Evolutionary conservation across 2,113 vertebrate genomes (phyloP), one percentile per base, ranked within the genome.

Genomic region (Eclectus roratus): DNA sequence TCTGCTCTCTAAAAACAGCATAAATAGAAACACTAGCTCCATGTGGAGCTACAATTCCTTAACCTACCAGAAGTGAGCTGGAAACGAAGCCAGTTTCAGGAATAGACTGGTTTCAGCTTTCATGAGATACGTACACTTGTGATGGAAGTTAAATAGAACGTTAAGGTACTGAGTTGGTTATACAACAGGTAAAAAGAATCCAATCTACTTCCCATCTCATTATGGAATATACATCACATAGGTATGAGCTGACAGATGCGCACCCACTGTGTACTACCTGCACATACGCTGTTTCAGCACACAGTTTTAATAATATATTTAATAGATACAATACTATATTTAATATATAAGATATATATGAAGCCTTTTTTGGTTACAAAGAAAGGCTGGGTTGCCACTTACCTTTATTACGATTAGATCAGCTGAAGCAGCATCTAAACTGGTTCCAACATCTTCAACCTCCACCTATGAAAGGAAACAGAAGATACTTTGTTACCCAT

Each of bases 391-490:
- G 76, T 66, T 60, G 80, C 28, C 35, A 86, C 72, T 97, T 96
- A 98, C 98, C 94, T 97, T 93, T 77, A 95, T 83, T 79, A 97
- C 16, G 16, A 89, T 94, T 94, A 98, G 94, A 90, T 96, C 94
- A 68, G 97, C 55, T 3, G 97, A 92, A 41, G 97, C 25, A 86
- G 96, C 81, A 87, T 97, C 97, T 88, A 97, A 68, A 94, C 89
- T 89, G 88, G 92, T 97, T 78, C 96, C 95, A 20, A 90, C 90
- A 61, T 96, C 96, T 82, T 98, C 97, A 28, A 95, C 86, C 24
- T 98, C 96, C 52, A 97, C 97, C 98, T 97, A 98, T 74, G 87
- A 92, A 95, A 79, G 92, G 21, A 92, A 93, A 91, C 0, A 8
- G 14, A 53, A 88, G 9, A 83, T 6, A 61, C 12, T 58, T 69